Base-by-base conservation (phyloP, 2,113 vertebrate genomes). In the Sturnus vulgaris region DNA sequence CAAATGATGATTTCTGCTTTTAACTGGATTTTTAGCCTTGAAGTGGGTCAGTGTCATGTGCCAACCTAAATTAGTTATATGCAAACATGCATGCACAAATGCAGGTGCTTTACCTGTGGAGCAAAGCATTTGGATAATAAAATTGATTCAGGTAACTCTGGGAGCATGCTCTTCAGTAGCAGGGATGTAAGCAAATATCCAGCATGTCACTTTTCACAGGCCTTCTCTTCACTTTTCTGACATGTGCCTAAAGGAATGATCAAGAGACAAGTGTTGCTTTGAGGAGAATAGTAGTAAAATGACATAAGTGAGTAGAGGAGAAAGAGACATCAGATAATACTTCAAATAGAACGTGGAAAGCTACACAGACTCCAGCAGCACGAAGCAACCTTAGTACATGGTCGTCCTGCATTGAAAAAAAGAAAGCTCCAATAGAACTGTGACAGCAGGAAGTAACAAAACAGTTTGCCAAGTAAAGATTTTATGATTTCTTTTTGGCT, bases 281-380 rank as follows among this genome's bases (percentile, higher is more conserved):
- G 39, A 95, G 60, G 47, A 80, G 59, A 73, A 88, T 50, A 63
- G 75, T 44, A 93, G 75, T 88, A 94, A 95, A 82, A 91, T 68
- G 70, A 89, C 78, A 64, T 27, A 82, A 91, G 57, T 61, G 75
- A 85, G 70, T 88, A 63, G 42, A 77, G 17, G 17, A 12, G 70
- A 93, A 66, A 80, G 75, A 94, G 24, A 88, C 75, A 88, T 93
- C 79, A 94, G 42, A 65, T 64, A 69, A 64, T 47, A 55, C 71
- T 90, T 95, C 92, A 97, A 90, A 95, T 5, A 57, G 50, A 82
- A 91, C 47, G 57, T 82, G 78, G 82, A 92, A 79, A 95, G 75
- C 76, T 86, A 73, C 71, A 86, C 50, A 92, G 76, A 73, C 64
- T 88, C 17, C 44, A 92, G 35, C 68, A 88, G 55, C 85, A 85